These are phyloP conservation scores for Ditylenchus weischeri DNA, from an alignment of 2,888 invertebrate genomes.

Conservation along the genomic window DNA sequence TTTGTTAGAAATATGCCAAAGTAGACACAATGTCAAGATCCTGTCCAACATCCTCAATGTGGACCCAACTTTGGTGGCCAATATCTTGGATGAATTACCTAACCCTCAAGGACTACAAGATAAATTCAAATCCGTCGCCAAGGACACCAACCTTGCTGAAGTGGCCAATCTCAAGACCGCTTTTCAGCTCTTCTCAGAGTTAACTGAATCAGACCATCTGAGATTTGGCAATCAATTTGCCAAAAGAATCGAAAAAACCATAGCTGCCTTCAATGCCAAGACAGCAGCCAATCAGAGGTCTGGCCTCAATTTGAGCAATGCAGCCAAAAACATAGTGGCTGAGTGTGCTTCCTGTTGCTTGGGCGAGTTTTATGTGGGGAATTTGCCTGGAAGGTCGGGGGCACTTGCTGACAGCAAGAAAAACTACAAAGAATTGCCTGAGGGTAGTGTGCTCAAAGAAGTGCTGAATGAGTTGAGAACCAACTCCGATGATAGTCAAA, in stretches of 20 bases:
- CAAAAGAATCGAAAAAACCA: not conserved
- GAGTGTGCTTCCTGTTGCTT: not conserved
- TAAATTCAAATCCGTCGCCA: not conserved
- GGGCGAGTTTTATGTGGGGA: conserved; percentile 1
- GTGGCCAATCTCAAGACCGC: not conserved
- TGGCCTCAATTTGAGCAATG: not conserved
- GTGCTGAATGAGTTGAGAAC: not conserved
- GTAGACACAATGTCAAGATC: conserved; percentile 1
- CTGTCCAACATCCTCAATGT: conserved; percentile 2
- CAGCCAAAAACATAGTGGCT: not conserved
- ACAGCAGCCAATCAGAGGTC: not conserved
- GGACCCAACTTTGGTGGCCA: not conserved
- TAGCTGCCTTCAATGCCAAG: not conserved
- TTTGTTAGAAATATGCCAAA: not conserved
- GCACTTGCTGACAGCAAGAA: not conserved
- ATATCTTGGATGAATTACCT: conserved; percentile 1
- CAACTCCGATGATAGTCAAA: too few relatives aligned
- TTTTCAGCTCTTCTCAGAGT: not conserved
- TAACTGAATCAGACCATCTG: not conserved
- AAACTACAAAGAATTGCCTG: conserved; percentile 1
- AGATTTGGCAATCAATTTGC: not conserved
- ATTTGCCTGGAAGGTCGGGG: conserved; percentile 1
- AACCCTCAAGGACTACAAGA: not conserved
- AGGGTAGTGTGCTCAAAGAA: conserved; percentile 1
- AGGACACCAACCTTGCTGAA: not conserved